These are phyloP conservation scores for Ardeotis arabs DNA, from an alignment of 2,113 vertebrate genomes.

Conservation along the genomic window DNA sequence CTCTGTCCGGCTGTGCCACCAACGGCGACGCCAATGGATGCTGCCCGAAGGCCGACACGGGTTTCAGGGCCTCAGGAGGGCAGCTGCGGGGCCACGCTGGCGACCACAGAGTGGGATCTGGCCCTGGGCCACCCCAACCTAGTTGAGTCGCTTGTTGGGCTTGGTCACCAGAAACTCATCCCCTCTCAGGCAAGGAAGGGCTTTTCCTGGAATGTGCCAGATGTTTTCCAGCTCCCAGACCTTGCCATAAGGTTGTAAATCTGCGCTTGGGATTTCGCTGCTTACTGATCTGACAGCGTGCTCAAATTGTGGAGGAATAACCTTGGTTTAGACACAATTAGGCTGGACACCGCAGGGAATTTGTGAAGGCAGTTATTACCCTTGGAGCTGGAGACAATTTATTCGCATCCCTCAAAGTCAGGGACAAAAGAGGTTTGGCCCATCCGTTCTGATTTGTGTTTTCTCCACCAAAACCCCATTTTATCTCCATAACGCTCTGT, in stretches of 20 bases:
- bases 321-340: background rate
- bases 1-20: background rate
- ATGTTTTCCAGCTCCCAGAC: background rate
- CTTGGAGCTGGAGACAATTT: background rate
- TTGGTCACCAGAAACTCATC: background rate
- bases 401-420: background rate
- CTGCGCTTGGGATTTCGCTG: background rate
- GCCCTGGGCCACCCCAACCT: background rate
- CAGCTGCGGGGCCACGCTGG: background rate
- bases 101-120: background rate
- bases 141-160: background rate
- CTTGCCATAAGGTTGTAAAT: background rate
- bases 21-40: rapidly evolving
- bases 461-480: background rate
- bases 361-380: background rate
- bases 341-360: rapidly evolving
- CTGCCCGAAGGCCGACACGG: background rate
- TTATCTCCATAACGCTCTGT: background rate
- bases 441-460: rapidly evolving
- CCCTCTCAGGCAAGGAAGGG: background rate
- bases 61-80: background rate
- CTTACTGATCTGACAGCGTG: rapidly evolving
- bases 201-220: background rate
- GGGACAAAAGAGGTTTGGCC: background rate
- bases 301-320: background rate